Evolutionary conservation across 2,113 vertebrate genomes (phyloP), one percentile per base, ranked within the genome.

Genomic region (Neoarius graeffei): DNA sequence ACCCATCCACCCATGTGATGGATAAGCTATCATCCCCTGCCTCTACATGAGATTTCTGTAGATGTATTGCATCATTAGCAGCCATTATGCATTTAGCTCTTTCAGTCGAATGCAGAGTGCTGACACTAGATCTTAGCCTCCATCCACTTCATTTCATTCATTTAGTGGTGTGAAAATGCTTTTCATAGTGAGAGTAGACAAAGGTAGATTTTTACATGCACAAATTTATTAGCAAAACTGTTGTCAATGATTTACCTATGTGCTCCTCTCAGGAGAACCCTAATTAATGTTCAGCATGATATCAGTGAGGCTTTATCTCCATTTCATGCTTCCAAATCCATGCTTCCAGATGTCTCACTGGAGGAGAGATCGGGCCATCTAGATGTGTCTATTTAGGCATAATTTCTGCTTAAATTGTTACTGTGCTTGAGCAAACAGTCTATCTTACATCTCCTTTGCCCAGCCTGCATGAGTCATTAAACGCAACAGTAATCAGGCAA

Each of bases 11-110:
- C 42, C 27, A 30, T 71, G 20, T 88, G 88, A 88, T 89, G 83
- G 85, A 86, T 89, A 85, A 88, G 76, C 80, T 35, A 7, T 77
- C 56, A 74, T 89, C 67, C 57, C 86, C 67, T 19, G 67, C 62
- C 79, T 80, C 79, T 74, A 52, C n/a, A 52, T 76, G 79, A 83
- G 60, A 60, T 67, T 84, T 90, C 50, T 84, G 84, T 4, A 60
- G 60, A 81, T 87, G 69, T 85, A 83, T 87, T 74, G 48, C 71
- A 17, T 88, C 87, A 91, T 90, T 89, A 91, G 85, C 69, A 62
- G 52, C 87, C 71, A 90, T 91, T 89, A 87, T 88, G 85, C 74
- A 59, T 80, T 85, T 82, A 83, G 85, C 52, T 48, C 57, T 88
- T 87, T 77, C 71, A 64, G 62, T 80, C 7, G 8, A 71, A 35